Base-by-base conservation (phyloP, 2,888 invertebrate genomes). In the Leptothorax acervorum region DNA sequence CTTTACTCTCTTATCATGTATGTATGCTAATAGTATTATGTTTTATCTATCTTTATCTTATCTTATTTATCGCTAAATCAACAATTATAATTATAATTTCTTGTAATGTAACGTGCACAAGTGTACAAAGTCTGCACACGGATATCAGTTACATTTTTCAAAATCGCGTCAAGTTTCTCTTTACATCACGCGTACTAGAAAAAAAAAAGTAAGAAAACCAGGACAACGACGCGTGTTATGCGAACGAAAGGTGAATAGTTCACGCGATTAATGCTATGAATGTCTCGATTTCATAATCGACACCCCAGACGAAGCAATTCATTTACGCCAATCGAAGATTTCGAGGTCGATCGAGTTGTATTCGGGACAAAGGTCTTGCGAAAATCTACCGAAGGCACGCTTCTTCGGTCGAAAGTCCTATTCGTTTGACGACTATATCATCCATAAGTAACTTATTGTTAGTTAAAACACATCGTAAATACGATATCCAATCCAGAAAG, bases 241-340 rank as follows among this genome's bases (percentile, higher is more conserved):
- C n/a, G 11, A 60, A 55, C 65, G 65, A 65, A n/a, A 81, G 85
- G 85, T 86, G 51, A 81, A 70, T 70, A 84, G 90, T 87, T 85
- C 83, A 78, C 1, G 70, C 79, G 86, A 86, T 89, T 85, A 89
- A 74, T 53, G 15, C 57, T 51, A 15, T 48, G 45, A n/a, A 82
- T 66, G 31, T 73, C 60, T 71, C 8, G 53, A 76, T 70, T 86
- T 55, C 70, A 39, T 74, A 78, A 88, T 42, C 31, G 39, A 57
- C 3, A 15, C 11, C 12, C 57, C 65, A 68, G 55, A 68, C 55
- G 18, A 42, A 12, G 55, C 53, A 53, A 51, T 75, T 62, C n/a
- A 39, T 81, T 75, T 55, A 60, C 73, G 48, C 12, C 35, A 42
- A 51, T 78, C 57, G 42, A 78, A 65, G 73, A 42, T 63, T 82